Base-by-base conservation (phyloP, 2,797 vertebrate genomes). In the Helarctos malayanus region DNA sequence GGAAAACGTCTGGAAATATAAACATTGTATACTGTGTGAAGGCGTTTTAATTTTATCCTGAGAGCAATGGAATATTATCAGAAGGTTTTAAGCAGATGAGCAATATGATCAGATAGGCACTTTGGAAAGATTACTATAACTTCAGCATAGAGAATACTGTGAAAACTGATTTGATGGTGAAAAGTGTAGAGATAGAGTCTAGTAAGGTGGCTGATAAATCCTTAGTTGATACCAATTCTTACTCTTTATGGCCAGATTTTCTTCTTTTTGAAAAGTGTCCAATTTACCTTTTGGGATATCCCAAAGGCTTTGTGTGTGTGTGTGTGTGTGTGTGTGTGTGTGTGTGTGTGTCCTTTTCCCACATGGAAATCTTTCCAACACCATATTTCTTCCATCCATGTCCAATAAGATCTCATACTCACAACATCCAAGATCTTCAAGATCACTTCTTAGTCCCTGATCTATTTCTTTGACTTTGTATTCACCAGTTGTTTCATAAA, bases 391-490 rank as follows among this genome's bases (percentile, higher is more conserved):
- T 32, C 21, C 29, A 12, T 38, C 9, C 27, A 23, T 27, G 25
- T 5, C 21, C 12, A 29, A 0, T 92, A 12, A 16, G 14, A 65
- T 84, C 54, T 89, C 57, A 41, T 2, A 11, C 23, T 10, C 12
- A 47, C 19, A 35, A 6, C 21, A 19, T 80, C 52, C 87, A 8
- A 61, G 27, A n/a, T 89, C 69, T 65, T 75, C 52, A 61, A 10
- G 38, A 38, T 87, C 0, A 19, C 35, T 85, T 59, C 27, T 35
- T 38, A 5, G 3, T 87, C 41, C 35, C 38, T 18, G 15, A 63
- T 95, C 27, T 80, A 11, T 92, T 78, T 69, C 41, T 92, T 82
- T 92, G 41, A 47, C 19, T 86, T 97, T 68, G 16, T 89, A 52
- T 83, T 87, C 61, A 49, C n/a, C 2, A 32, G 3, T 13, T 89